Evolutionary conservation across 2,113 vertebrate genomes (phyloP).

Genomic region (Pao palembangensis): DNA sequence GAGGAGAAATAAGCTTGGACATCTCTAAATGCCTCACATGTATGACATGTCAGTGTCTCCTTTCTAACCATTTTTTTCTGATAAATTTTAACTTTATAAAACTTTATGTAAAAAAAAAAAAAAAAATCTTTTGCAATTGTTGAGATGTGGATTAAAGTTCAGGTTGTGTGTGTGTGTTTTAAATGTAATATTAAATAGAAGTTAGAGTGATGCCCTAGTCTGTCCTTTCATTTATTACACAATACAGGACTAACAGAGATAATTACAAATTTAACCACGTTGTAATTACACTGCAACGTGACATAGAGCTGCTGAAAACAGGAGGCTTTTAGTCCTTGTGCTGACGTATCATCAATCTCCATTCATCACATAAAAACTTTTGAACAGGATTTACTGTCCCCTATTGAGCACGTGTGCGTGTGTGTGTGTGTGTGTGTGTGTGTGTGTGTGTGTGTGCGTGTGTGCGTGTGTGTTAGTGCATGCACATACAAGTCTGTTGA

Average conservation of each 20-base stretch:
- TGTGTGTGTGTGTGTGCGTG: conserved; percentile 16
- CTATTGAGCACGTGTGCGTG: background rate
- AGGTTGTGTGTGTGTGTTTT: background rate
- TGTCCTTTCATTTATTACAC: conserved; percentile 2
- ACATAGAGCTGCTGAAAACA: conserved; percentile 26
- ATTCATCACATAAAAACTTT: conserved; percentile 37
- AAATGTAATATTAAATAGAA: background rate
- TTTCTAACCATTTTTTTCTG: too few relatives aligned
- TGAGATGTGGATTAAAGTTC: background rate
- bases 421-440: conserved; percentile 5
- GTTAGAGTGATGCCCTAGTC: background rate
- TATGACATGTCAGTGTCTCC: too few relatives aligned
- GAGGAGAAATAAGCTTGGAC: too few relatives aligned
- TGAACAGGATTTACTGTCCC: conserved; percentile 24
- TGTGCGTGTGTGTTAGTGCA: conserved; percentile 6
- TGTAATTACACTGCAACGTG: conserved; percentile 23
- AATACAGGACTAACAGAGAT: conserved; percentile 12
- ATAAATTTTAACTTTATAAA: too few relatives aligned
- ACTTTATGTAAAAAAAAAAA: too few relatives aligned
- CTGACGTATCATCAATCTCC: background rate
- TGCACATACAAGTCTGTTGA: conserved; percentile 53
- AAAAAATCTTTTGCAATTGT: too few relatives aligned
- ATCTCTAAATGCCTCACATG: too few relatives aligned
- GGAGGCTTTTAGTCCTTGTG: conserved; percentile 13
- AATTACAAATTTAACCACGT: conserved; percentile 16